Evolutionary conservation across 2,888 invertebrate genomes (phyloP).

Genomic region (Clistopyga incitator): DNA sequence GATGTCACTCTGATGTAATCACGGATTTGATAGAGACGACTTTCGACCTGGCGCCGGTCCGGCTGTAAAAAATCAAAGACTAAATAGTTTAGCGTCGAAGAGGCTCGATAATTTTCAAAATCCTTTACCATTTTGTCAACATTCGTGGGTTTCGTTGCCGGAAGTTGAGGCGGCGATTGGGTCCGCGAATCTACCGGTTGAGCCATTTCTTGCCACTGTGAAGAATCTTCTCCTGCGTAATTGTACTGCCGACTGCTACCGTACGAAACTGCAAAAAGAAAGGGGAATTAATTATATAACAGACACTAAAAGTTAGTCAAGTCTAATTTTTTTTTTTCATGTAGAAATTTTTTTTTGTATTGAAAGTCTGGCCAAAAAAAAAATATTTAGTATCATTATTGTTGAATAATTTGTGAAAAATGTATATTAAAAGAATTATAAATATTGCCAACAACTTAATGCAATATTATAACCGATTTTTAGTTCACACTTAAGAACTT

Average conservation of each 20-base stretch:
- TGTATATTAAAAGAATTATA: not conserved
- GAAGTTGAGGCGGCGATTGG: conserved; percentile 76
- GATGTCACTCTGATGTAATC: conserved; percentile 90
- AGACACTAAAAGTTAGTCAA: conserved; percentile 5
- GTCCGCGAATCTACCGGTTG: conserved; percentile 77
- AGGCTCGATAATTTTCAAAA: not conserved
- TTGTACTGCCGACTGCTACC: conserved; percentile 71
- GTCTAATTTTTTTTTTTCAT: too few species aligned
- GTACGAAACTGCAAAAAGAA: conserved; percentile 67
- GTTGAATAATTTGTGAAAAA: too few species aligned
- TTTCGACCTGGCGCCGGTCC: conserved; percentile 89
- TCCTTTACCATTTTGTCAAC: conserved; percentile 78
- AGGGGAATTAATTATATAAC: not conserved
- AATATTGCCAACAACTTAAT: too few species aligned
- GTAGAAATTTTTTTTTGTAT: too few species aligned
- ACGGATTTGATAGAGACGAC: conserved; percentile 89
- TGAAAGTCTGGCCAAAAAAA: too few species aligned
- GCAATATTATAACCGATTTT: too few species aligned
- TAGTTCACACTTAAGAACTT: too few species aligned
- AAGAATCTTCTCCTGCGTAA: conserved; percentile 73
- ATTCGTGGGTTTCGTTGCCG: conserved; percentile 77
- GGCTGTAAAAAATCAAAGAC: conserved; percentile 81
- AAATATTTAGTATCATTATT: too few species aligned
- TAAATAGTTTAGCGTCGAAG: not conserved
- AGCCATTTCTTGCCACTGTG: conserved; percentile 80